Evolutionary conservation across 1,140 invertebrate species (phyloP), one percentile per base, ranked within the genome.

Genomic region (Drosophila saltans): DNA sequence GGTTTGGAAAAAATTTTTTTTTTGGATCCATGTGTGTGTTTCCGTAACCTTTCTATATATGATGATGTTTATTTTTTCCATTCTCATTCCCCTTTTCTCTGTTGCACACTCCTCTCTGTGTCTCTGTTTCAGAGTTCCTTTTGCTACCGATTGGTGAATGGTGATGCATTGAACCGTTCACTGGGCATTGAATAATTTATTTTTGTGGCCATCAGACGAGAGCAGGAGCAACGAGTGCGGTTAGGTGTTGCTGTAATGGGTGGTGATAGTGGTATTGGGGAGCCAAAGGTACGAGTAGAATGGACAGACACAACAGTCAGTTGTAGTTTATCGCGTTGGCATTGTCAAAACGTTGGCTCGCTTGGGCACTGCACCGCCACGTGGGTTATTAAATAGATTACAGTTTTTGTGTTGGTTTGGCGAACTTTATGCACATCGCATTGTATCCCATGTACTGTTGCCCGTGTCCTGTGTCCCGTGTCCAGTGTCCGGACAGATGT

Each of bases 371-470:
- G 30, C 56, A 36, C 30, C 33, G 62, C 69, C 79, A 73, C 63
- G 83, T 85, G 79, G 81, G 81, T 88, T 88, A 86, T 86, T 83
- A 88, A 86, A 86, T 86, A 88, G 83, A 86, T 86, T 83, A 86
- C 80, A 69, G 72, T 88, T 81, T 88, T 52, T 26, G 45, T 52
- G 45, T 52, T 80, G 73, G 73, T 70, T 72, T 72, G 52, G 48
- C 69, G 60, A 59, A 58, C 77, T 76, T 78, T 69, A 57, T 80
- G 66, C 69, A 73, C 71, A 76, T 76, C 68, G 66, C 63, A 56
- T 48, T 70, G 61, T 39, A 3, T 33, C 36, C 45, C 21, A 21
- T 52, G 45, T 52, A 8, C 45, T 10, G 21, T 52, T 21, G 24
- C 45, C 21, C 21, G 45, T 8, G 21, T 52, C 45, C 21, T 8